Percentiles rank a stretch among this genome's conserved stretches.
Conservation (phyloP, 2,888 invertebrate species). For the Uropetala carovei region DNA sequence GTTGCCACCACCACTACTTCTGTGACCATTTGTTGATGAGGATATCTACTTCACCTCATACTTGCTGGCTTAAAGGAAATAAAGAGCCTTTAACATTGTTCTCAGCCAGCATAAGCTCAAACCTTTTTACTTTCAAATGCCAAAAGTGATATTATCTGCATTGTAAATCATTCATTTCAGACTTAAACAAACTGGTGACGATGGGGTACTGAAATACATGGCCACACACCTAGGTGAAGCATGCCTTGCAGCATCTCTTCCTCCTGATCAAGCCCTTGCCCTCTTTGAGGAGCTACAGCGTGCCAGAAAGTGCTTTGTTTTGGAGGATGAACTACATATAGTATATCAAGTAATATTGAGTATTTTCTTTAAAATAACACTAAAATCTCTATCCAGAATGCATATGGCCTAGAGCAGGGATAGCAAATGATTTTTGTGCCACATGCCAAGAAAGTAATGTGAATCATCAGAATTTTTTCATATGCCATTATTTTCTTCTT, state of each 20-base stretch:
- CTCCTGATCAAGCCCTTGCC: slow-evolving; percentile 94
- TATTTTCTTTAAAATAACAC: background rate
- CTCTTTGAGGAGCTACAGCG: slow-evolving; percentile 93
- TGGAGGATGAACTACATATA: slow-evolving; percentile 96
- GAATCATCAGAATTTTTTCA: too few relatives aligned
- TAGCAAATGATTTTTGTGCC: too few relatives aligned
- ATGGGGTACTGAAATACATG: slow-evolving; percentile 78
- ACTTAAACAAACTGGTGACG: slow-evolving; percentile 76
- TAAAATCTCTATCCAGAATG: too few relatives aligned
- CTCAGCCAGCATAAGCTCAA: too few relatives aligned
- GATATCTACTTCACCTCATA: background rate
- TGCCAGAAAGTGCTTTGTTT: slow-evolving; percentile 91
- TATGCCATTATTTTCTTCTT: too few relatives aligned
- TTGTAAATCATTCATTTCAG: slow-evolving; percentile 70
- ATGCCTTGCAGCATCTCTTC: slow-evolving; percentile 93
- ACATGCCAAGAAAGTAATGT: too few relatives aligned
- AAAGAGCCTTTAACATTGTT: too few relatives aligned
- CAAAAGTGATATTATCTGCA: slow-evolving; percentile 37
- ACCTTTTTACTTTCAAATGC: background rate
- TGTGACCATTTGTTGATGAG: too few relatives aligned
- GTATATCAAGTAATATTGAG: slow-evolving; percentile 86
- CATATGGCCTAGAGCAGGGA: too few relatives aligned
- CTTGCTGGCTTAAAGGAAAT: too few relatives aligned
- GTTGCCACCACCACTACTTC: too few relatives aligned
- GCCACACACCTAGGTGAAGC: slow-evolving; percentile 94